Percentiles rank a stretch among this genome's conserved stretches.
phyloP scores from a whole-genome alignment of 2,888 invertebrate species.

The Aplocera efformata region DNA sequence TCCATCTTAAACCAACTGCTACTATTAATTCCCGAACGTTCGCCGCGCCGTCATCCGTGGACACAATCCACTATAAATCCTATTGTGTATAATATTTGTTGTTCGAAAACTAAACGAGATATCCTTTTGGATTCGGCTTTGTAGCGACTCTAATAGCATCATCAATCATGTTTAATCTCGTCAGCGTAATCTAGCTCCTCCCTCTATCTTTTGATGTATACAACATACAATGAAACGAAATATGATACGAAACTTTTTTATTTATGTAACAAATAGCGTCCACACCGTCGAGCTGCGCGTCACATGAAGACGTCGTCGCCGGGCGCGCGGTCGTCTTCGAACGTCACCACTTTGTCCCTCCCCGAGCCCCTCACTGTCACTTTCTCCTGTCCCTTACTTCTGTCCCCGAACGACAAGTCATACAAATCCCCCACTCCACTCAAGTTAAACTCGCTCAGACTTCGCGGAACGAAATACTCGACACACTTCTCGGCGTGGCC shows the following conservation, averaged over 20 bases:
- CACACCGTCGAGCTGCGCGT: slow-evolving; percentile 61
- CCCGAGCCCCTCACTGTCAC: slow-evolving; percentile 64
- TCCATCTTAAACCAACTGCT: slow-evolving; percentile 7
- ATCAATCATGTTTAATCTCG: slow-evolving; percentile 24
- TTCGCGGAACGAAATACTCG: slow-evolving; percentile 91
- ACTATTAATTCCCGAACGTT: slow-evolving; percentile 14
- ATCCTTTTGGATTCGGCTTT: slow-evolving; percentile 11
- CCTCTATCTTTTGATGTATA: slow-evolving; percentile 13
- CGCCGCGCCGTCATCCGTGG: neutral
- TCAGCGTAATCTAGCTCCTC: slow-evolving; percentile 16
- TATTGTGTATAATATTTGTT: slow-evolving; percentile 5
- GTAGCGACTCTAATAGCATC: slow-evolving; percentile 12
- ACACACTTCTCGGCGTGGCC: slow-evolving; percentile 82
- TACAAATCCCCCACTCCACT: slow-evolving; percentile 77
- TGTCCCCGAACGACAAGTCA: slow-evolving; percentile 39
- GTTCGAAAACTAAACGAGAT: slow-evolving; percentile 12
- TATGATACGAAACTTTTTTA: slow-evolving; percentile 41
- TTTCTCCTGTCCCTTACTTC: slow-evolving; percentile 46
- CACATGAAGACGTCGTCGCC: slow-evolving; percentile 90
- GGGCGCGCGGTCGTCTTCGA: slow-evolving; percentile 84
- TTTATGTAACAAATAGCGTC: slow-evolving; percentile 61
- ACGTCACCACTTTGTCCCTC: slow-evolving; percentile 90
- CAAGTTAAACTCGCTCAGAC: slow-evolving; percentile 90
- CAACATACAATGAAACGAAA: slow-evolving; percentile 23
- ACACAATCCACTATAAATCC: slow-evolving; percentile 2